A percentile compares a stretch with the other conserved stretches of the same genome.
phyloP scores from a whole-genome alignment of 2,888 invertebrate genomes.

The Diadegma fenestrale region DNA sequence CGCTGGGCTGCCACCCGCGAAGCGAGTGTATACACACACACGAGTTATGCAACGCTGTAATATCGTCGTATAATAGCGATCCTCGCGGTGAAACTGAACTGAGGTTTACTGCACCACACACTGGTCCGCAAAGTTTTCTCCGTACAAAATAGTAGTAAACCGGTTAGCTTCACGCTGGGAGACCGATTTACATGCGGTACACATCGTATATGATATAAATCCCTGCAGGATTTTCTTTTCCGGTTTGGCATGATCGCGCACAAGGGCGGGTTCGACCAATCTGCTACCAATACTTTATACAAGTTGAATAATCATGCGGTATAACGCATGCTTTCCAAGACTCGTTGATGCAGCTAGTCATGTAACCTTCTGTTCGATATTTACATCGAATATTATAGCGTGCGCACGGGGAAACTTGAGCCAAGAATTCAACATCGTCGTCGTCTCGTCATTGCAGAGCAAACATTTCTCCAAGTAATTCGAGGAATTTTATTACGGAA shows the following conservation, averaged over 20 bases:
- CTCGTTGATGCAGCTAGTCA: constrained; percentile 22
- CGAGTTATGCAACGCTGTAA: background rate
- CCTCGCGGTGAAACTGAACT: constrained; percentile 46
- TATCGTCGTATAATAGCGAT: constrained; percentile 17
- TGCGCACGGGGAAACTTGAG: background rate
- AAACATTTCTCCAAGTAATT: background rate
- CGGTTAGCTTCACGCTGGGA: constrained; percentile 73
- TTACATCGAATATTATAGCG: constrained; percentile 16
- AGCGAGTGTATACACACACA: constrained; percentile 28
- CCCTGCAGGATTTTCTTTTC: constrained; percentile 74
- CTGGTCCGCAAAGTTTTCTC: constrained; percentile 26
- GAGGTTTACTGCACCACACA: constrained; percentile 13
- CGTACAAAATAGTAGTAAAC: constrained; percentile 41
- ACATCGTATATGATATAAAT: constrained; percentile 56
- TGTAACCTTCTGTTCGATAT: constrained; percentile 46
- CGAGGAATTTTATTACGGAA: background rate
- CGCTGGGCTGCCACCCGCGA: constrained; percentile 65
- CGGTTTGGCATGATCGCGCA: constrained; percentile 72
- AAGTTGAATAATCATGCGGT: constrained; percentile 4
- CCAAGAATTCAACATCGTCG: background rate
- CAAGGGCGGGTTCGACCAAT: constrained; percentile 63
- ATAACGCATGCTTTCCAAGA: constrained; percentile 18
- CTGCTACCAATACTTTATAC: constrained; percentile 56
- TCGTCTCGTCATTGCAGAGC: background rate
- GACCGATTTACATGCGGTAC: constrained; percentile 66